Conservation (phyloP, 2,113 vertebrate genomes). For the zebrafish (Danio rerio) region GRCz12tu NC_133193.1:8603001-8603500, state of each 20-base stretch:
- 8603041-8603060: neutral
- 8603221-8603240: neutral
- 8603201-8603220: neutral
- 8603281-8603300: constrained; percentile 71
- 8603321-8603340: neutral
- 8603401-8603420: no score
- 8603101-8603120: constrained; percentile 78
- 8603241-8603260: neutral
- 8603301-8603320: constrained; percentile 4
- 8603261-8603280: constrained; percentile 68
- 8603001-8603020: neutral
- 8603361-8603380: neutral
- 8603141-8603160: constrained; percentile 78
- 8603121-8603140: constrained; percentile 80
- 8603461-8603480: no score
- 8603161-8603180: constrained; percentile 54
- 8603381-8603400: no score
- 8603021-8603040: constrained; percentile 7
- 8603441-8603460: no score
- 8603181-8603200: constrained; percentile 56
- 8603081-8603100: constrained; percentile 79
- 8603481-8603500: no score
- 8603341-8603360: neutral
- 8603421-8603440: no score
- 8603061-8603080: constrained; percentile 68